Conservation (phyloP, 2,888 invertebrate genomes). For the Automeris io region DNA sequence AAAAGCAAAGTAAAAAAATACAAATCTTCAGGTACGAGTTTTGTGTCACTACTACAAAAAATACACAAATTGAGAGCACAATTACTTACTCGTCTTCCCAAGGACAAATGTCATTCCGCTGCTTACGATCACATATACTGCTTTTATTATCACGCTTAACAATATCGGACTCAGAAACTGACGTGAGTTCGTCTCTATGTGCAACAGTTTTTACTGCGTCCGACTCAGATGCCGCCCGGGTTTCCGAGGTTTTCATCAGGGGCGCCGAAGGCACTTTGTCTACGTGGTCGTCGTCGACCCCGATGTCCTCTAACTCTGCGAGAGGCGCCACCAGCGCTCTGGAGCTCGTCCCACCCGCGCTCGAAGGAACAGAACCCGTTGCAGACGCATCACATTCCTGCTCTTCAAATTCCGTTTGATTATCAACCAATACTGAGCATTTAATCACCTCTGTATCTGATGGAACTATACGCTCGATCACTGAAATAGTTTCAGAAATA, state of each 20-base stretch:
- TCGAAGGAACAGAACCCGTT: neutral
- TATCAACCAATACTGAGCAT: neutral
- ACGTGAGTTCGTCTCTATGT: slow-evolving; percentile 61
- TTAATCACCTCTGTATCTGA: slow-evolving; percentile 59
- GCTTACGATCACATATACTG: slow-evolving; percentile 52
- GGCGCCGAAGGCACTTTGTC: slow-evolving; percentile 72
- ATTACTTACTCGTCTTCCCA: slow-evolving; percentile 96
- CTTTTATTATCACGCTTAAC: slow-evolving; percentile 62
- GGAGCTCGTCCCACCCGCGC: slow-evolving; percentile 13
- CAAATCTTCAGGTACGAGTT: slow-evolving; percentile 18
- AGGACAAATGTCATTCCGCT: slow-evolving; percentile 91
- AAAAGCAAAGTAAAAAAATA: slow-evolving; percentile 10
- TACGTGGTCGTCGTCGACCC: slow-evolving; percentile 80
- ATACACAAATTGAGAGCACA: slow-evolving; percentile 33
- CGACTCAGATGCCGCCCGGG: slow-evolving; percentile 48
- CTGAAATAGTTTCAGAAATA: slow-evolving; percentile 19
- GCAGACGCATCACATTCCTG: neutral
- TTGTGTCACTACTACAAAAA: slow-evolving; percentile 13
- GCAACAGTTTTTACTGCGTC: slow-evolving; percentile 55
- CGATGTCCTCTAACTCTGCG: slow-evolving; percentile 82
- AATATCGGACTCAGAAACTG: slow-evolving; percentile 61
- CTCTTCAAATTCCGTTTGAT: slow-evolving; percentile 5
- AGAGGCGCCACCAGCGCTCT: slow-evolving; percentile 78
- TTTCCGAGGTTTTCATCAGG: slow-evolving; percentile 40
- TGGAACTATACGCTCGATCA: slow-evolving; percentile 26